A percentile compares a stretch with the other conserved stretches of the same genome.
These are phyloP conservation scores for Dinoponera quadriceps DNA, from an alignment of 1,140 invertebrate genomes.

Conservation along the genomic window DNA sequence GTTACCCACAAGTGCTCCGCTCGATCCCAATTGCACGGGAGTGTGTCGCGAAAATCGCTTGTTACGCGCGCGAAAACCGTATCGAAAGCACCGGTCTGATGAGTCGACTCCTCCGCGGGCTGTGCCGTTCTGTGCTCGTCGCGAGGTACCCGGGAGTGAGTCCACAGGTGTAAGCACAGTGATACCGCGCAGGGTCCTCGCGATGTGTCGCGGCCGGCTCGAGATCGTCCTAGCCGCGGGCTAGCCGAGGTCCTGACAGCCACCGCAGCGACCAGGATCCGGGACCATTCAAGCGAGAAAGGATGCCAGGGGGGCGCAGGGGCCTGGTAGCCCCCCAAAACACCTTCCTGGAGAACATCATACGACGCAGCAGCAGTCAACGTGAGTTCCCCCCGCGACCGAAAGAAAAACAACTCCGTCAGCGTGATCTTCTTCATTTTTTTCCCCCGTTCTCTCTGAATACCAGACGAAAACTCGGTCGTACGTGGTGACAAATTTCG, in stretches of 20 bases:
- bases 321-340: slow-evolving; percentile 99
- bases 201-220: slow-evolving; percentile 48
- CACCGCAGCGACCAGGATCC: slow-evolving; percentile 67
- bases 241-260: slow-evolving; percentile 71
- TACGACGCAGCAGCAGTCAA: slow-evolving; percentile 98
- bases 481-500: no score
- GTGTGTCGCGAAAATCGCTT: background rate
- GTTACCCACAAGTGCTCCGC: slow-evolving; percentile 16
- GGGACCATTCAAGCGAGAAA: slow-evolving; percentile 81
- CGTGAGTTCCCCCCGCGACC: no score
- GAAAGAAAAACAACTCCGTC: no score
- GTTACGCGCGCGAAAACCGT: background rate
- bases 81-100: slow-evolving; percentile 28
- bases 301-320: slow-evolving; percentile 97
- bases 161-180: background rate
- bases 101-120: slow-evolving; percentile 41
- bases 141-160: slow-evolving; percentile 12
- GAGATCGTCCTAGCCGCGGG: slow-evolving; percentile 56
- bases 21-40: background rate
- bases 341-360: slow-evolving; percentile 99
- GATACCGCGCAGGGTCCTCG: slow-evolving; percentile 17
- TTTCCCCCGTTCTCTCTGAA: no score
- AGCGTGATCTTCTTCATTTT: no score
- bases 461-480: no score
- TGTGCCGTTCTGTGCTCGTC: slow-evolving; percentile 35